Evolutionary conservation across 2,113 vertebrate genomes (phyloP).

Genomic region (Suncus etruscus): DNA sequence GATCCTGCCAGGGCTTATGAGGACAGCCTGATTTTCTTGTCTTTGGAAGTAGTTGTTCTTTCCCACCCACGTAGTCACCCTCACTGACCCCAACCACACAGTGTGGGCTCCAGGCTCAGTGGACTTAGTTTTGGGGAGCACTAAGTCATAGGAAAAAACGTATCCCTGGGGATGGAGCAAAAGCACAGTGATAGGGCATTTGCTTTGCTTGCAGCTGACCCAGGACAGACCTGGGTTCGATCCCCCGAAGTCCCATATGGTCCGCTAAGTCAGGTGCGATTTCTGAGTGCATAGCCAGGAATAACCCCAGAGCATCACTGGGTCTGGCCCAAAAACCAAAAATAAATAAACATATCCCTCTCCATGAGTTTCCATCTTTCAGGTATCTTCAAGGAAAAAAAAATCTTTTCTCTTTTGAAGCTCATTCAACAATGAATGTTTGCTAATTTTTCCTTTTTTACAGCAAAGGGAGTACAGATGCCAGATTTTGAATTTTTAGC

Average conservation of each 20-base stretch:
- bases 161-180: neutral
- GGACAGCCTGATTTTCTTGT: neutral
- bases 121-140: neutral
- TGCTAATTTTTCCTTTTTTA: neutral
- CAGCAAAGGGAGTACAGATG: neutral
- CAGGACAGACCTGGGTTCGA: too few species aligned
- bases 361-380: neutral
- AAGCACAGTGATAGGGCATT: too few species aligned
- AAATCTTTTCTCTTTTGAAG: neutral
- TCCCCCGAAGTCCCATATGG: too few species aligned
- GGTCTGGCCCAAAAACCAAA: too few species aligned
- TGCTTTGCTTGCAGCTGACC: too few species aligned
- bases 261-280: too few species aligned
- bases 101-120: fast-evolving
- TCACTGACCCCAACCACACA: neutral
- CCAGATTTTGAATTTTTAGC: constrained; percentile 7
- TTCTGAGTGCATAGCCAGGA: too few species aligned
- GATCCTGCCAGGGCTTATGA: neutral
- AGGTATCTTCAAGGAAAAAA: constrained; percentile 44
- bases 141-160: neutral
- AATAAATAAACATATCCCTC: neutral
- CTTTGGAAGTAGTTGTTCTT: neutral
- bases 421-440: neutral
- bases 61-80: neutral
- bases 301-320: too few species aligned